Percentiles rank a stretch among this genome's conserved stretches.
Conservation (phyloP, 2,113 vertebrate genomes). For the Phodopus roborovskii region DNA sequence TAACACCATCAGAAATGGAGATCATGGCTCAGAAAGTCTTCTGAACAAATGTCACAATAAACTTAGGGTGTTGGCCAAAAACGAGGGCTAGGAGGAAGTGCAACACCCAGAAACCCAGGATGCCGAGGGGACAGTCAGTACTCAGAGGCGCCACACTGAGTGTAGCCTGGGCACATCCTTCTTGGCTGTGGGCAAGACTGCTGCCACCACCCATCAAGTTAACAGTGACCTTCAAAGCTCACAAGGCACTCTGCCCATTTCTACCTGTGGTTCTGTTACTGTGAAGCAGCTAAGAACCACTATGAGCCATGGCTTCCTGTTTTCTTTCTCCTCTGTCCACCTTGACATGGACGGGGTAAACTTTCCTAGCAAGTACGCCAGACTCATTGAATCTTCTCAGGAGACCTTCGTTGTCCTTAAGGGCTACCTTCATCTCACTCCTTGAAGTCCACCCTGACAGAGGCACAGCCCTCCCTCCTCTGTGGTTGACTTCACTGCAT, state of each 20-base stretch:
- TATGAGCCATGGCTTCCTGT: rapidly evolving
- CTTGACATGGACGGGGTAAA: neutral
- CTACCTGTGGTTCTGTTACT: neutral
- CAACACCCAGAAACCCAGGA: neutral
- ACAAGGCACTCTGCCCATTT: neutral
- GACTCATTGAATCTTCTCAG: neutral
- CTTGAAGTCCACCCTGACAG: neutral
- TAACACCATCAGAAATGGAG: neutral
- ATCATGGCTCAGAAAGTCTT: neutral
- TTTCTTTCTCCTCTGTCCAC: neutral
- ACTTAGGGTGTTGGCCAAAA: neutral
- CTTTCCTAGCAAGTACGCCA: neutral
- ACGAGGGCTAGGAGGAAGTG: neutral
- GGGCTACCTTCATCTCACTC: neutral
- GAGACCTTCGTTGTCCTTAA: neutral
- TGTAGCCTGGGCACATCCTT: neutral
- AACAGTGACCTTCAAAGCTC: neutral
- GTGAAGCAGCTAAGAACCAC: neutral
- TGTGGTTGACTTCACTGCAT: neutral
- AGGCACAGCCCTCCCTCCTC: neutral
- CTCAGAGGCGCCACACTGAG: neutral
- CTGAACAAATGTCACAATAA: neutral
- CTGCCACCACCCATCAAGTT: neutral
- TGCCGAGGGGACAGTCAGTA: no score
- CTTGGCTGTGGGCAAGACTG: neutral